Conservation (phyloP, 2,888 invertebrate genomes). For the Boloria euphrosyne region DNA sequence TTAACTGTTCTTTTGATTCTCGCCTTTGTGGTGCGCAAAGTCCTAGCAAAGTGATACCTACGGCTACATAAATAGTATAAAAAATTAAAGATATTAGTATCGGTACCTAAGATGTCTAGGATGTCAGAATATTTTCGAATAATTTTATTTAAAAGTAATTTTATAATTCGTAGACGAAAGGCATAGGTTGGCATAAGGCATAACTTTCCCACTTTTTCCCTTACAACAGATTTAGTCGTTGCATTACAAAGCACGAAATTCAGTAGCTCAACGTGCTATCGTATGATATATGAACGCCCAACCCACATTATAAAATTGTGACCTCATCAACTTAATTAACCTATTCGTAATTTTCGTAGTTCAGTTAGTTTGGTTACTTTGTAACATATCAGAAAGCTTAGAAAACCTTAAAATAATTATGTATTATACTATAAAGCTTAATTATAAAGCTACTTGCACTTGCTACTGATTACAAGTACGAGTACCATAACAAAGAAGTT, state of each 20-base stretch:
- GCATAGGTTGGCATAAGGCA: too few relatives aligned
- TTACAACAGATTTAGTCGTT: conserved; percentile 1
- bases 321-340: conserved; percentile 27
- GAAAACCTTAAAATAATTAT: too few relatives aligned
- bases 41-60: too few relatives aligned
- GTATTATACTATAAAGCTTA: too few relatives aligned
- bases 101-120: background rate
- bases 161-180: conserved; percentile 4
- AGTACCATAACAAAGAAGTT: too few relatives aligned
- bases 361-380: background rate
- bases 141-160: background rate
- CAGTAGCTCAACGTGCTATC: conserved; percentile 19
- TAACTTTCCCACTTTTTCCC: conserved; percentile 9
- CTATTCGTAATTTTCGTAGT: conserved; percentile 3
- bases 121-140: background rate
- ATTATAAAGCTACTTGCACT: too few relatives aligned
- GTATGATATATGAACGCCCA: conserved; percentile 22
- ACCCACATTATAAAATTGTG: conserved; percentile 27
- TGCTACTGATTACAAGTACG: too few relatives aligned
- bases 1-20: too few relatives aligned
- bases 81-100: too few relatives aligned
- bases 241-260: conserved; percentile 17
- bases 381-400: background rate
- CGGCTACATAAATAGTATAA: too few relatives aligned
- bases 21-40: too few relatives aligned